Conservation (phyloP, 30 jellyfish, hydroid and myxozoan species). For the Haliclystus octoradiatus region DNA sequence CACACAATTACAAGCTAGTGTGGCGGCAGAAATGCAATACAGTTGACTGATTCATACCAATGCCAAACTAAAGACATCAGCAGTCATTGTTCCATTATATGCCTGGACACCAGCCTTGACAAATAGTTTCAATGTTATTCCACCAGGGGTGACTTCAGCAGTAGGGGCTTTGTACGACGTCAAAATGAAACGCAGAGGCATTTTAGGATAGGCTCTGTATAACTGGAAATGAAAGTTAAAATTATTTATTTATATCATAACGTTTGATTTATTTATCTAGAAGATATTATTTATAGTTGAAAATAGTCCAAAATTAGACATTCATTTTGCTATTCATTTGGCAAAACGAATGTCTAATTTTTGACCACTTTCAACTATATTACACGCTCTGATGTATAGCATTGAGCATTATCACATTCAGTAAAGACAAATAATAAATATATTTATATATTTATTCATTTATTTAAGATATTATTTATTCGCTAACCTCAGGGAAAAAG, state of each 20-base stretch:
- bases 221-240: conserved; percentile 8
- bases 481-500: conserved; percentile 52
- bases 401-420: too few relatives aligned
- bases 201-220: conserved; percentile 22
- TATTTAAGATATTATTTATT: too few relatives aligned
- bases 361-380: too few relatives aligned
- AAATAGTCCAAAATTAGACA: too few relatives aligned
- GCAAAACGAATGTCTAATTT: too few relatives aligned
- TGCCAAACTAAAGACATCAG: conserved; percentile 16
- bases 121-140: background rate
- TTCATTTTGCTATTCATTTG: too few relatives aligned
- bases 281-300: too few relatives aligned
- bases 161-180: conserved; percentile 47
- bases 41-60: conserved; percentile 3
- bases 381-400: too few relatives aligned
- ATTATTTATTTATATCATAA: too few relatives aligned
- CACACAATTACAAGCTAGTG: background rate
- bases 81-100: conserved; percentile 6
- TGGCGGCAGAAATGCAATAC: background rate
- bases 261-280: too few relatives aligned
- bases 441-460: too few relatives aligned
- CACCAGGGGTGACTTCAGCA: conserved; percentile 13
- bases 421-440: too few relatives aligned
- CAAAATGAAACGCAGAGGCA: conserved; percentile 17
- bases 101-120: conserved; percentile 34